These are phyloP conservation scores for Trachymyrmex cornetzi DNA, from an alignment of 1,140 invertebrate genomes.

Conservation along the genomic window DNA sequence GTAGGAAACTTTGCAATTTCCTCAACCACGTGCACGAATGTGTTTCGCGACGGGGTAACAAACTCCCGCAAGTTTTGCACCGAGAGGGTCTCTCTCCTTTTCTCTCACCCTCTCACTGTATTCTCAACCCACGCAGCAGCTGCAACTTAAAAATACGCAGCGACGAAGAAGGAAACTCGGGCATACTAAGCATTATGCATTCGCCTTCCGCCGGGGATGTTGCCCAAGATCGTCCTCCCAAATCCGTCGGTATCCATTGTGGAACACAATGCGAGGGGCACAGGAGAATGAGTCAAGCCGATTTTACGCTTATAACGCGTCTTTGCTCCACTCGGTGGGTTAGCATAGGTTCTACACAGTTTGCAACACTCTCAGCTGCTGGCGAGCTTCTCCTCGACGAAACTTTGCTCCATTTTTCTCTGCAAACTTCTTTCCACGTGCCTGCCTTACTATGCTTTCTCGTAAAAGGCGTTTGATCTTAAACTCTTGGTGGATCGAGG, in stretches of 20 bases:
- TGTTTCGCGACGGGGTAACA: conserved; percentile 44
- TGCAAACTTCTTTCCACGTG: neutral
- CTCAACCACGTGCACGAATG: conserved; percentile 33
- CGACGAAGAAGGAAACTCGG: conserved; percentile 40
- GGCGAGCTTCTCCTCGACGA: neutral
- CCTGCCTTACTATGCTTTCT: neutral
- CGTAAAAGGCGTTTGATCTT: neutral
- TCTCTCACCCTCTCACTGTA: too few relatives aligned
- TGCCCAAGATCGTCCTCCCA: neutral
- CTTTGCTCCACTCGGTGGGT: conserved; percentile 9
- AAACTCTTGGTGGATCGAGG: neutral
- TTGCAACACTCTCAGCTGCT: neutral
- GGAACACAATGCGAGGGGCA: neutral
- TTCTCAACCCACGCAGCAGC: conserved; percentile 30
- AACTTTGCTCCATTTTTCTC: conserved; percentile 34
- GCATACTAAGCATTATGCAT: conserved; percentile 55
- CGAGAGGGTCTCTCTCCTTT: neutral
- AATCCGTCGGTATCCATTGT: conserved; percentile 29
- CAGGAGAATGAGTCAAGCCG: neutral
- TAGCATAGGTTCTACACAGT: conserved; percentile 43
- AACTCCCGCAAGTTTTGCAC: conserved; percentile 63
- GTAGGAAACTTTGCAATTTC: conserved; percentile 63
- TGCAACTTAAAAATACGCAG: conserved; percentile 57
- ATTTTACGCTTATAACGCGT: conserved; percentile 52
- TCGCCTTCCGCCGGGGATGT: conserved; percentile 17